Conservation (phyloP, 1,140 invertebrate species). For the Proales similis region DNA sequence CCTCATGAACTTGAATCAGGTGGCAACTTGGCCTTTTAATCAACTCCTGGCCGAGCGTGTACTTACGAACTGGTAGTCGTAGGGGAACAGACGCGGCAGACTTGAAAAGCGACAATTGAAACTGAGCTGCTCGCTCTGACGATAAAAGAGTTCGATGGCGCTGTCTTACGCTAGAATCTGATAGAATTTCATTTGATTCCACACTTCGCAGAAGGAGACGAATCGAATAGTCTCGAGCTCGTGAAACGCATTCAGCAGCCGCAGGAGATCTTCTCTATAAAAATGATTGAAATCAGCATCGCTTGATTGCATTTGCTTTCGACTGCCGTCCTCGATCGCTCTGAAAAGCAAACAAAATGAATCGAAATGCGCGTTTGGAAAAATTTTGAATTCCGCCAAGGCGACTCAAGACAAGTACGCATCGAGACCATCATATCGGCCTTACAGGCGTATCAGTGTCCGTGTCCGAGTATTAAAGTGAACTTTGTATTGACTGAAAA, state of each 20-base stretch:
- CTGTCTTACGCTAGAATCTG: conserved; percentile 13
- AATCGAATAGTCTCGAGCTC: conserved; percentile 10
- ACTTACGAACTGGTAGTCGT: conserved; percentile 17
- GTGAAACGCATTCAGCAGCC: conserved; percentile 22
- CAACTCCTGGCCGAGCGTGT: background rate
- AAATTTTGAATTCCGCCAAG: no score
- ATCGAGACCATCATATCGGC: no score
- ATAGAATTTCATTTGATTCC: conserved; percentile 35
- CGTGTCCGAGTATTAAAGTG: no score
- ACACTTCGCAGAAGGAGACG: conserved; percentile 11
- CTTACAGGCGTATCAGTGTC: no score
- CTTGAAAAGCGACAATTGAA: background rate
- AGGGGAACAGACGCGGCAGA: conserved; percentile 29
- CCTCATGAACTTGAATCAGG: conserved; percentile 27
- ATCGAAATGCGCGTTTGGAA: no score
- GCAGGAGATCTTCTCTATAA: conserved; percentile 19
- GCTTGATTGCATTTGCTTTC: no score
- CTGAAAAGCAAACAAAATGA: no score
- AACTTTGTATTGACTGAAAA: no score
- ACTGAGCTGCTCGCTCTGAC: background rate
- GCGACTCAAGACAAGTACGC: no score
- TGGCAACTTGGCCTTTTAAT: no score
- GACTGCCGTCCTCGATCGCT: no score
- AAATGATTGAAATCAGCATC: conserved; percentile 25
- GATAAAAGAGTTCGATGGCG: background rate